These are phyloP conservation scores for Hirundichthys speculiger DNA, from an alignment of 2,113 vertebrate species.

Conservation along the genomic window DNA sequence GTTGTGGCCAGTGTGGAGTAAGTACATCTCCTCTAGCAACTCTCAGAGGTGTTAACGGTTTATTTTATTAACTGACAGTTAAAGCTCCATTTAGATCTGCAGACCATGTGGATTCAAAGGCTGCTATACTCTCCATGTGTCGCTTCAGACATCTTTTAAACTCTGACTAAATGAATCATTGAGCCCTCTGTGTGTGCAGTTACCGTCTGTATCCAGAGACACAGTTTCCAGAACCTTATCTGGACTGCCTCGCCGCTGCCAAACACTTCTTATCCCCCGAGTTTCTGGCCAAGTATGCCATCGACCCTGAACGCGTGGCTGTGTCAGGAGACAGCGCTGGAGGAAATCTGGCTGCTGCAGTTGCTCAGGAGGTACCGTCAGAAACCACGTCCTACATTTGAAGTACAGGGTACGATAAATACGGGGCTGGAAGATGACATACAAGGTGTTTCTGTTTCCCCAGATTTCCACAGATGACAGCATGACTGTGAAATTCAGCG, in stretches of 20 bases:
- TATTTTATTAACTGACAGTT: too few relatives aligned
- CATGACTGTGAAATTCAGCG: constrained; percentile 65
- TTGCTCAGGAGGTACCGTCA: constrained; percentile 88
- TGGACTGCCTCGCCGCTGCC: constrained; percentile 85
- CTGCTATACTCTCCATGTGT: neutral
- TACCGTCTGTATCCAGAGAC: constrained; percentile 91
- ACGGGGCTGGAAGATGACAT: neutral
- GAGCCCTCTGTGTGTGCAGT: constrained; percentile 71
- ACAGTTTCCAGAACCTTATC: constrained; percentile 86
- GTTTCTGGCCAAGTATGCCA: constrained; percentile 83
- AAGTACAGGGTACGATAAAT: too few relatives aligned
- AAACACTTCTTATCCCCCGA: constrained; percentile 88
- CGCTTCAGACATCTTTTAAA: too few relatives aligned
- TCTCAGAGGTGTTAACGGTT: neutral
- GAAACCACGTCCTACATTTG: too few relatives aligned
- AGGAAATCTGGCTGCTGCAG: constrained; percentile 92
- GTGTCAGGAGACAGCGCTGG: constrained; percentile 95
- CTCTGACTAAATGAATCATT: too few relatives aligned
- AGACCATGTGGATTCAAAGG: too few relatives aligned
- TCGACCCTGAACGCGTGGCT: constrained; percentile 88
- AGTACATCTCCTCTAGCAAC: constrained; percentile 70
- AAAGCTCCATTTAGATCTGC: too few relatives aligned
- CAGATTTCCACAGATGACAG: constrained; percentile 63
- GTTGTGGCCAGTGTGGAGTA: constrained; percentile 94
- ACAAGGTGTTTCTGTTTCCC: neutral